Conservation (phyloP, 2,797 vertebrate species). For the Pseudocheirus occidentalis region DNA sequence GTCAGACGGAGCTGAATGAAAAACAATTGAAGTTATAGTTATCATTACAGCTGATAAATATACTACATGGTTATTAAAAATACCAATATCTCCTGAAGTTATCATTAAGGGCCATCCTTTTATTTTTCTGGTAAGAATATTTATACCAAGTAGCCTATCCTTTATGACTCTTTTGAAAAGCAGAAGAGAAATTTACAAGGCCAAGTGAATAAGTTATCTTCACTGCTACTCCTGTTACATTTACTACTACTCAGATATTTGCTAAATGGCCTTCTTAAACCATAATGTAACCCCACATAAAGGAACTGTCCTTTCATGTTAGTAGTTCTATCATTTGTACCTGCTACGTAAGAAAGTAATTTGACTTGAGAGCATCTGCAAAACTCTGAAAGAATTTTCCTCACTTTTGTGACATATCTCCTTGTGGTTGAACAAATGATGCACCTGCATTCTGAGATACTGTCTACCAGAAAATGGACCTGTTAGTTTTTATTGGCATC, state of each 20-base stretch:
- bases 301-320: neutral
- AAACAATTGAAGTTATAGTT: neutral
- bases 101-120: neutral
- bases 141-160: neutral
- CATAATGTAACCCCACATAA: neutral
- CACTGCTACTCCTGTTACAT: neutral
- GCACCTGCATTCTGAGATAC: neutral
- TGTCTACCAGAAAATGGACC: conserved; percentile 31
- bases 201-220: neutral
- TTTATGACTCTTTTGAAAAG: neutral
- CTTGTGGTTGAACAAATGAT: conserved; percentile 1
- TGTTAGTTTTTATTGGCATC: neutral
- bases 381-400: neutral
- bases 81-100: neutral
- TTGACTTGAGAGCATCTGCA: neutral
- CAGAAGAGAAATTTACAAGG: neutral
- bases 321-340: neutral
- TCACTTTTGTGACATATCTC: neutral
- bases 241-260: neutral
- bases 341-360: neutral
- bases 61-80: neutral
- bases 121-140: neutral
- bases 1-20: neutral
- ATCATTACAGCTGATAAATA: neutral
- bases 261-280: neutral